Evolutionary conservation across 2,113 vertebrate species (phyloP).

Genomic region (Apaloderma vittatum): DNA sequence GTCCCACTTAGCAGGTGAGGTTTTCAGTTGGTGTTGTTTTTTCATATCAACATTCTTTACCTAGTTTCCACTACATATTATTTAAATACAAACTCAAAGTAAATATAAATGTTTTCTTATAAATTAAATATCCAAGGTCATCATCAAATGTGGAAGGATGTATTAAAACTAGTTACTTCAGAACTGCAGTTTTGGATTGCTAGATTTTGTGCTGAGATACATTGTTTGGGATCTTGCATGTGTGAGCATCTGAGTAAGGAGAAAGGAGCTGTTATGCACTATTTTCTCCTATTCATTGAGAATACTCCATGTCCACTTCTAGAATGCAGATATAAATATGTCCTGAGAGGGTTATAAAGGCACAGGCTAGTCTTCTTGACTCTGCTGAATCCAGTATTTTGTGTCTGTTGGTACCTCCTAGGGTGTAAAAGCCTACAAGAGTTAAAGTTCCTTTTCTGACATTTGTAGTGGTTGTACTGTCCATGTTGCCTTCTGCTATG

Average conservation of each 20-base stretch:
- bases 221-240: not conserved
- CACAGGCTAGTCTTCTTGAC: not conserved
- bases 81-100: not conserved
- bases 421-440: not conserved
- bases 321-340: not conserved
- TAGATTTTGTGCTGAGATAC: not conserved
- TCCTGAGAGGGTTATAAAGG: not conserved
- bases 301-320: not conserved
- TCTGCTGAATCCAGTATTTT: not conserved
- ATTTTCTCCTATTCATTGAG: not conserved
- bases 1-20: fast-evolving
- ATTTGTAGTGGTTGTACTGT: not conserved
- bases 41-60: not conserved
- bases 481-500: not conserved
- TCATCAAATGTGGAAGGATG: not conserved
- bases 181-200: not conserved
- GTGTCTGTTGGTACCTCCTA: not conserved
- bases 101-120: not conserved
- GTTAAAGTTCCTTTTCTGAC: not conserved
- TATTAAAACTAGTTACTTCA: not conserved
- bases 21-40: not conserved
- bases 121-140: not conserved
- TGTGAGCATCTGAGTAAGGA: not conserved
- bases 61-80: not conserved
- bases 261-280: not conserved